Percentiles rank a stretch among this genome's conserved stretches.
Evolutionary conservation across 1,140 invertebrate genomes (phyloP).

Genomic region (Drosophila seguyi): DNA sequence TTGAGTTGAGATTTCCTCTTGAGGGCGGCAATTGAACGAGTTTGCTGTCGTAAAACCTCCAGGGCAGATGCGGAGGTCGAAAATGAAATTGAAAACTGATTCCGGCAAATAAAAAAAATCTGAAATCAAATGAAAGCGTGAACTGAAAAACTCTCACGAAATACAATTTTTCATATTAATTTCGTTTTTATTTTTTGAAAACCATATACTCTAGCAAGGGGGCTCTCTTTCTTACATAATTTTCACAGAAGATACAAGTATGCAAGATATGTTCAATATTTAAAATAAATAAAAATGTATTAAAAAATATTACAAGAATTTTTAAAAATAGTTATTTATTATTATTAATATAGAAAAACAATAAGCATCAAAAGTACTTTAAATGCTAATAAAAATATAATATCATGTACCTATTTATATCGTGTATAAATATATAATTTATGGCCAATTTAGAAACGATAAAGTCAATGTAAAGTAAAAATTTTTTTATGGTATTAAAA

Average conservation of each 20-base stretch:
- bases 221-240: neutral
- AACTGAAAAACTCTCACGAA: conserved; percentile 16
- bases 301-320: neutral
- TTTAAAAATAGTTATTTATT: neutral
- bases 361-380: neutral
- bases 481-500: neutral
- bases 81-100: conserved; percentile 24
- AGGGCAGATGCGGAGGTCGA: conserved; percentile 46
- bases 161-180: neutral
- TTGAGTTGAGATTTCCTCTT: conserved; percentile 85
- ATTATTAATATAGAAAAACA: neutral
- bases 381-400: neutral
- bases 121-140: conserved; percentile 18
- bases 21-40: conserved; percentile 83
- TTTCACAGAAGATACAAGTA: neutral
- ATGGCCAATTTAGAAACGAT: neutral
- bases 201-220: conserved; percentile 7
- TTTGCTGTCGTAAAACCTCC: conserved; percentile 83
- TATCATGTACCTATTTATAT: no score
- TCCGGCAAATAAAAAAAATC: conserved; percentile 14
- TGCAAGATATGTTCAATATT: neutral
- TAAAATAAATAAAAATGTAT: neutral
- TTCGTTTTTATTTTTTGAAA: neutral
- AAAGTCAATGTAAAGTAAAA: neutral
- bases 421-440: neutral